Evolutionary conservation across 2,113 vertebrate species (phyloP), one percentile per base, ranked within the genome.

Genomic region (Lamprotornis superbus): DNA sequence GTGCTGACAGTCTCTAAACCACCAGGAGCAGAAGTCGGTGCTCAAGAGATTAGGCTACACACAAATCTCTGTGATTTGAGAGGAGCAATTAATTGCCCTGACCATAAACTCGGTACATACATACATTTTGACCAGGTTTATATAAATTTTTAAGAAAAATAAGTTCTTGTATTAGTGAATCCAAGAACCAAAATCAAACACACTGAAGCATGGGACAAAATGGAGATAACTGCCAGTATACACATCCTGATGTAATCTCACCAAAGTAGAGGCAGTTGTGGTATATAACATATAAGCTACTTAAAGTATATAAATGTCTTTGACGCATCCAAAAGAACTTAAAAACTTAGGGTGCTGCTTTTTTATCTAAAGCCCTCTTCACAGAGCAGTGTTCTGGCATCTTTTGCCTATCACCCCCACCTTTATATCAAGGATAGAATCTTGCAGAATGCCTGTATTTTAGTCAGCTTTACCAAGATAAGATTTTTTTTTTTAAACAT

Each of bases 71-170:
- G 30, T 23, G 31, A 5, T 20, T 31, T 22, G 28, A 46, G 20
- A 21, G 5, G 21, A n/a, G 6, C 7, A 5, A 4, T 30, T 5
- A 7, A 13, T 47, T 44, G 12, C 11, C 12, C 15, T 23, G 35
- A 20, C 10, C 4, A 1, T 11, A 25, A 65, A 40, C 24, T 18
- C 39, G 44, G 17, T 22, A 5, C 3, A 0, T 7, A 1, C 0
- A 0, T 13, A 22, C 17, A 0, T 23, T 35, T 42, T 18, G 56
- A 46, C 20, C 10, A 2, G 0, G 20, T 27, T 35, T 53, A 23
- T 20, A 0, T 40, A 17, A 12, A 0, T 10, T 69, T 67, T 61
- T n/a, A 59, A 27, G 20, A 18, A 14, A 76, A 65, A 16, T 10
- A 24, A 14, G 19, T 33, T 50, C 18, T 59, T 42, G 9, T 30